Evolutionary conservation across 1,140 invertebrate genomes (phyloP), one percentile per base, ranked within the genome.

Genomic region (Trachymyrmex cornetzi): DNA sequence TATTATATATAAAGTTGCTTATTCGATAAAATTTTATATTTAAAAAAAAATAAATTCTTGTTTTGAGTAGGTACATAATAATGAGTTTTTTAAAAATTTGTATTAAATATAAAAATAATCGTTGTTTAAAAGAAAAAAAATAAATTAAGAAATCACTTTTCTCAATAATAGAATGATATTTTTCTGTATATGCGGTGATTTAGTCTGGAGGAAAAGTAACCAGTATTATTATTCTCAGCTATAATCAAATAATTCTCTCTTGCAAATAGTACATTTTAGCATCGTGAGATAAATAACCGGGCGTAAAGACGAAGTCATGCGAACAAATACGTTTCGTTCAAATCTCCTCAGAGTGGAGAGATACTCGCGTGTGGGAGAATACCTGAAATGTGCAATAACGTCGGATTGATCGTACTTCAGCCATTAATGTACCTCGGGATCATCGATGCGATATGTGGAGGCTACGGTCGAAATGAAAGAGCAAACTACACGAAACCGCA

Each of bases 401-500:
- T 27, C 16, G 34, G 12, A 82, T 61, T 27, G 67, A 82, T 82
- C 27, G 67, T 48, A 27, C 53, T 69, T 69, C 11, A 30, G 11
- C 30, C 66, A 22, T 74, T 82, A 82, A 34, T 72, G 79, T 19
- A n/a, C 19, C 34, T 44, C 24, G 67, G 57, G 57, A 61, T 57
- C 22, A 72, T 57, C 79, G 53, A 12, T 7, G 69, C 53, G 64
- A 64, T 44, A 34, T 57, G 79, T 30, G 19, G 67, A n/a, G 48
- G 77, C 53, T 14, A 16, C 53, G 77, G 64, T 67, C 50, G 69
- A 80, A 57, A 57, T 57, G 67, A 79, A 61, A 66, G 64, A 63
- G 75, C 22, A 27, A 74, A 22, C 69, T 48, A 22, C 69, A 50
- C 69, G 69, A 61, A 61, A 74, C 64, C 69, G 63, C 77, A 82